Evolutionary conservation across 1,140 invertebrate genomes (phyloP), one percentile per base, ranked within the genome.

Genomic region (Bombus fervidus): DNA sequence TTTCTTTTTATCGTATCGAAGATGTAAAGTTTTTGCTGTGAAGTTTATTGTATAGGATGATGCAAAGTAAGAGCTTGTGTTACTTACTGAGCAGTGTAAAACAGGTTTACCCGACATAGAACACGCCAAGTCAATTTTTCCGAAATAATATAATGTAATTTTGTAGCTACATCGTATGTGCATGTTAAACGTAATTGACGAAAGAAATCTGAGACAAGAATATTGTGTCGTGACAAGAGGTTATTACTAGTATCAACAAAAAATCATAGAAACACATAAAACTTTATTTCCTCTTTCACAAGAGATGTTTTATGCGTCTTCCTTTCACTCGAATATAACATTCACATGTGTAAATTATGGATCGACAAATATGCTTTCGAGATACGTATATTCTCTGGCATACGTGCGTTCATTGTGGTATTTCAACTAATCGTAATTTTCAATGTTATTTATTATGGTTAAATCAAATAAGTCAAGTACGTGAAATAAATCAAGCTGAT

Each of bases 251-350:
- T 62, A 62, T 62, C 59, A 13, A 62, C 28, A n/a, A 62, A 28
- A 59, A 62, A n/a, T 62, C 28, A 62, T 62, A 62, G 59, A 62
- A 62, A 62, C 10, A 13, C 59, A 12, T 62, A n/a, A 62, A 62
- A n/a, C 59, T n/a, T 62, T 62, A 62, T 62, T 62, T 62, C 59
- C 59, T 62, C 59, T 62, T 62, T 62, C 59, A 62, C 59, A 62
- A 62, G 59, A 62, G 59, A 62, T n/a, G 59, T 28, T n/a, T 62
- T 28, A n/a, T 62, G 28, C 12, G 59, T 62, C 59, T 62, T 62
- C 59, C 59, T 62, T 62, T 62, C 59, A 62, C 59, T 62, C 59
- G 59, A n/a, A n/a, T n/a, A n/a, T 62, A n/a, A 62, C 59, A 22
- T 62, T 62, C 59, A n/a, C 59, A n/a, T 13, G 59, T 62, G 28